Evolutionary conservation across 2,797 vertebrate species (phyloP).

Genomic region (Distichodus sexfasciatus): DNA sequence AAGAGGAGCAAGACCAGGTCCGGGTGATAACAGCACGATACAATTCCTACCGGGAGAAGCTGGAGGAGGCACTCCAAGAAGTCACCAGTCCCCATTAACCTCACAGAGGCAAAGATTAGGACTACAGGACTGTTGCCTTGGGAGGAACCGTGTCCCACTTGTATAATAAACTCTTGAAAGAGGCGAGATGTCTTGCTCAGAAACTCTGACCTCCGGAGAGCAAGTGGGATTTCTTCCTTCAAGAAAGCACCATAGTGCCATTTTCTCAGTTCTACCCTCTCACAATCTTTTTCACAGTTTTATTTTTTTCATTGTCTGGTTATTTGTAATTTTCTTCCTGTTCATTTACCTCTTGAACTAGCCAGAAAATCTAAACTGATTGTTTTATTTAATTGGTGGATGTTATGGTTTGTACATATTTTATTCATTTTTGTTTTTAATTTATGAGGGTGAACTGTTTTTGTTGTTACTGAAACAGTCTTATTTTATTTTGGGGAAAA

Average conservation of each 20-base stretch:
- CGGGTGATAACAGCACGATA: slow-evolving; percentile 81
- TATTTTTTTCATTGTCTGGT: slow-evolving; percentile 12
- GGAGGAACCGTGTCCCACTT: not conserved
- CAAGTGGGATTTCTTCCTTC: slow-evolving; percentile 3
- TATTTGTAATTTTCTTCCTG: slow-evolving; percentile 22
- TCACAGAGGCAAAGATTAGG: slow-evolving; percentile 39
- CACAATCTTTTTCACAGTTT: slow-evolving; percentile 42
- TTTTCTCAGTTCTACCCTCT: slow-evolving; percentile 47
- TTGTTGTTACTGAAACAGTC: slow-evolving; percentile 52
- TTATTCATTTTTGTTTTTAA: slow-evolving; percentile 61
- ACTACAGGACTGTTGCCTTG: slow-evolving; percentile 25
- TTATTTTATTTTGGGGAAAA: slow-evolving; percentile 62
- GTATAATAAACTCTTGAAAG: slow-evolving; percentile 27
- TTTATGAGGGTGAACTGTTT: slow-evolving; percentile 72
- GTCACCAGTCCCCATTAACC: slow-evolving; percentile 70
- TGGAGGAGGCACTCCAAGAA: slow-evolving; percentile 84
- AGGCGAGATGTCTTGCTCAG: not conserved
- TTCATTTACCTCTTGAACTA: slow-evolving; percentile 51
- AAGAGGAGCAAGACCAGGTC: slow-evolving; percentile 89
- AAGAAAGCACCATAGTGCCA: slow-evolving; percentile 60
- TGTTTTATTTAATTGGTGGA: slow-evolving; percentile 71
- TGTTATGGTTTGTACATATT: slow-evolving; percentile 74
- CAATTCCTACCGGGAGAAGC: slow-evolving; percentile 78
- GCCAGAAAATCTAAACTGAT: slow-evolving; percentile 49
- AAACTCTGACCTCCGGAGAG: slow-evolving; percentile 25